Conservation (phyloP, 2,888 invertebrate genomes). For the Drosophila longiperda region DNA sequence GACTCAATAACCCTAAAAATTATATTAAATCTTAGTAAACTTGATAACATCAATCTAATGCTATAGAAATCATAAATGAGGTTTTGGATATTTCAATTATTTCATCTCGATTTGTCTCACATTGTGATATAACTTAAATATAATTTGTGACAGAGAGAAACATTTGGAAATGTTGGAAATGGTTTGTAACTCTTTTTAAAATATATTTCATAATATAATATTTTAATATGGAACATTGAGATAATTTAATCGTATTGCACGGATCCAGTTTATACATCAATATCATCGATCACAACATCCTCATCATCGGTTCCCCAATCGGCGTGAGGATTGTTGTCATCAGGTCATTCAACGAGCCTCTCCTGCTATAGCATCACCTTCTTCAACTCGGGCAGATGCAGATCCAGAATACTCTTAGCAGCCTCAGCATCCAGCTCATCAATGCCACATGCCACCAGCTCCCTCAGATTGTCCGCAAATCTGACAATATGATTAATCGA, state of each 20-base stretch:
- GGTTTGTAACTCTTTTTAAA: not conserved
- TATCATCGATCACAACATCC: conserved; percentile 63
- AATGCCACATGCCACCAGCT: conserved; percentile 69
- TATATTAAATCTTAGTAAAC: conserved; percentile 8
- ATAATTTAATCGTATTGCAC: conserved; percentile 44
- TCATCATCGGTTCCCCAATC: conserved; percentile 61
- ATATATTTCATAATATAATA: not conserved
- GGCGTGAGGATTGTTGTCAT: conserved; percentile 45
- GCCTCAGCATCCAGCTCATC: conserved; percentile 60
- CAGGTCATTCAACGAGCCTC: conserved; percentile 66
- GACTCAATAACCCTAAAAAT: conserved; percentile 34
- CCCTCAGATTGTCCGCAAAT: conserved; percentile 56
- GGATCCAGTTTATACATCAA: conserved; percentile 46
- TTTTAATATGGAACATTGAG: conserved; percentile 11
- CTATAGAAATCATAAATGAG: not conserved
- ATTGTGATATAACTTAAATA: conserved; percentile 7
- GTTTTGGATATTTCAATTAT: not conserved
- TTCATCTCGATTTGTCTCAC: conserved; percentile 31
- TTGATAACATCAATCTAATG: not conserved
- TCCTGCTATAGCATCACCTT: conserved; percentile 73
- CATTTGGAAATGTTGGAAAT: not conserved
- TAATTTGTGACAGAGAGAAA: not conserved
- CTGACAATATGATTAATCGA: conserved; percentile 62
- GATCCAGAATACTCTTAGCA: conserved; percentile 52
- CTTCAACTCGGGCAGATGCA: conserved; percentile 60